Evolutionary conservation across 2,113 vertebrate species (phyloP).

Genomic region (Pygoscelis adeliae): DNA sequence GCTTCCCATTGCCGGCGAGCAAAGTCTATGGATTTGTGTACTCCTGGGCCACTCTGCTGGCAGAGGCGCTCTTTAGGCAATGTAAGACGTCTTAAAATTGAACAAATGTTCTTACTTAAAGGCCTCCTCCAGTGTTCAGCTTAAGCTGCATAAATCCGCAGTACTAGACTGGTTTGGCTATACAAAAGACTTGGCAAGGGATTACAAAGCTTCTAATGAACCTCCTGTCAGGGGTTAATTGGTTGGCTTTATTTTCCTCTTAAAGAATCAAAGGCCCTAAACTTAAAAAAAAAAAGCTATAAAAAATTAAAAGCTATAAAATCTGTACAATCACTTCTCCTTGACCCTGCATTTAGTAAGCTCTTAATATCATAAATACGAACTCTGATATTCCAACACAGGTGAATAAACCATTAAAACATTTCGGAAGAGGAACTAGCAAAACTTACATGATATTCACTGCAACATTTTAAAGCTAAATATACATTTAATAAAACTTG

Average conservation of each 20-base stretch:
- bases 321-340: conserved; percentile 51
- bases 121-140: conserved; percentile 76
- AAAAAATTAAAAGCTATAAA: conserved; percentile 40
- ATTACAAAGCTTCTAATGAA: conserved; percentile 78
- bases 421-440: conserved; percentile 1
- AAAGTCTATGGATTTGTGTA: conserved; percentile 42
- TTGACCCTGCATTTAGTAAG: conserved; percentile 54
- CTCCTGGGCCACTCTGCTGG: conserved; percentile 66
- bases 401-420: conserved; percentile 41
- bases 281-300: conserved; percentile 42
- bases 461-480: conserved; percentile 39
- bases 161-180: conserved; percentile 71
- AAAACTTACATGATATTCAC: conserved; percentile 7
- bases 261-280: conserved; percentile 75
- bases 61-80: conserved; percentile 73
- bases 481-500: conserved; percentile 45
- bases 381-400: conserved; percentile 8
- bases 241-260: conserved; percentile 78
- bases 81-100: conserved; percentile 74
- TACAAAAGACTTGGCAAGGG: conserved; percentile 81
- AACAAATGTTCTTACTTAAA: conserved; percentile 81
- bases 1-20: conserved; percentile 32
- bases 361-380: conserved; percentile 18
- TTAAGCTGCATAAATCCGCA: conserved; percentile 77
- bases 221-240: conserved; percentile 82